A percentile compares a stretch with the other conserved stretches of the same genome.
Conservation (phyloP, 1,140 invertebrate genomes). For the Rhynchophorus ferrugineus region DNA sequence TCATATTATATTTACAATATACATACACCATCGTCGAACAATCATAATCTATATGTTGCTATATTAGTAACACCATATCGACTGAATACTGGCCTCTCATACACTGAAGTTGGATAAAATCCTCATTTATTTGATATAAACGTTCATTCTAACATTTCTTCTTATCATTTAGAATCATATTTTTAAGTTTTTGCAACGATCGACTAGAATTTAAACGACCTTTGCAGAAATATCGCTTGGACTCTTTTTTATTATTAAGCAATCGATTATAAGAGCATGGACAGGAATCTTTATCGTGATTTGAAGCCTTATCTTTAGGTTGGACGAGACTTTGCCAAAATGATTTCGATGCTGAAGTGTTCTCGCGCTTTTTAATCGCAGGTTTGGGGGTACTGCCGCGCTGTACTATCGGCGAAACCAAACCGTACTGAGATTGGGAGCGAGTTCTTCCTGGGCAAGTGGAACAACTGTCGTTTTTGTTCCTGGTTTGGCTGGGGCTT, state of each 20-base stretch:
- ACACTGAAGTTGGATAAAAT: too few relatives aligned
- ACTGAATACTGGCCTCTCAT: too few relatives aligned
- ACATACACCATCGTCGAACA: too few relatives aligned
- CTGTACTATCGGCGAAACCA: neutral
- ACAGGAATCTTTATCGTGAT: too few relatives aligned
- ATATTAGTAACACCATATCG: too few relatives aligned
- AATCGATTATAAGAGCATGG: neutral
- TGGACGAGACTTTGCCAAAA: too few relatives aligned
- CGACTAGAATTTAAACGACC: neutral
- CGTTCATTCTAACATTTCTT: neutral
- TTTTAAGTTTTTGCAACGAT: neutral
- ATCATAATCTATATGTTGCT: too few relatives aligned
- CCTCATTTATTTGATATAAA: too few relatives aligned
- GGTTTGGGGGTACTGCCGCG: neutral
- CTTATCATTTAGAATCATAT: neutral
- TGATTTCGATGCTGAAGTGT: neutral
- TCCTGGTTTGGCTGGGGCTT: neutral
- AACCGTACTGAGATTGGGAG: neutral
- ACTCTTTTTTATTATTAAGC: neutral
- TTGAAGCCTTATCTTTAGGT: too few relatives aligned
- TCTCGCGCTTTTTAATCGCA: neutral
- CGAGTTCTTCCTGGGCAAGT: neutral
- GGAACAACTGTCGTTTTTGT: neutral
- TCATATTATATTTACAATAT: too few relatives aligned
- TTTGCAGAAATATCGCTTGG: neutral